Evolutionary conservation across 64 coral and sea anemone genomes (phyloP).

Genomic region (Dendronephthya gigantea): DNA sequence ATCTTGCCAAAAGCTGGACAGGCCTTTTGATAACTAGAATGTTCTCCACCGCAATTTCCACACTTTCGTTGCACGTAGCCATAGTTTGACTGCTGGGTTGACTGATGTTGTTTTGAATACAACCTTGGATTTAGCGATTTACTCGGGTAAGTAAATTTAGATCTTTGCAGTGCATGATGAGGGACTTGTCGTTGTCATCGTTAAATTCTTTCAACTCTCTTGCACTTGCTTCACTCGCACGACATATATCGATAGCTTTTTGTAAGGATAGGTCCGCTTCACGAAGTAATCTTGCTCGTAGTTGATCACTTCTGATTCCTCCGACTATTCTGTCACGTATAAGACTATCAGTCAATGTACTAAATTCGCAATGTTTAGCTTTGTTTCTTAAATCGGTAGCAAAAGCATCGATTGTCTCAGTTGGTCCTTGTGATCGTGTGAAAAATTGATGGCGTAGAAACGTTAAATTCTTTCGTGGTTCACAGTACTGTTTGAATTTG

Average conservation of each 20-base stretch:
- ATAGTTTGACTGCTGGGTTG: too few relatives aligned
- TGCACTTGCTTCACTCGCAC: neutral
- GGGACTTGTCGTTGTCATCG: neutral
- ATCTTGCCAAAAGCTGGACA: neutral
- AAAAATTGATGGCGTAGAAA: too few relatives aligned
- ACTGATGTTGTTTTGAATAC: neutral
- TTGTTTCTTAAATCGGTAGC: too few relatives aligned
- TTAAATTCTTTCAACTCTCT: neutral
- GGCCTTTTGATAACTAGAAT: neutral
- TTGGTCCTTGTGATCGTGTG: too few relatives aligned
- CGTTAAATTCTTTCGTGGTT: too few relatives aligned
- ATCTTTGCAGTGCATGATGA: neutral
- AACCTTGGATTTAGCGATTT: neutral
- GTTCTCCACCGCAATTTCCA: neutral
- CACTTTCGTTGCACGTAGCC: neutral
- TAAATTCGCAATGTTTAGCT: too few relatives aligned
- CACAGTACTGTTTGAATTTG: too few relatives aligned
- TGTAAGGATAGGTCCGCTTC: neutral
- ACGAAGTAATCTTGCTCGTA: neutral
- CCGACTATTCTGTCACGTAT: neutral
- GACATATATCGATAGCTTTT: neutral
- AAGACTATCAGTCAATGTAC: neutral
- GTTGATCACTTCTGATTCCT: neutral
- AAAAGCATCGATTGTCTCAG: too few relatives aligned
- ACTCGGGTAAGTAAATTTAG: neutral